phyloP scores from a whole-genome alignment of 1,140 invertebrate species.

The Hydropsyche tenuis region DNA sequence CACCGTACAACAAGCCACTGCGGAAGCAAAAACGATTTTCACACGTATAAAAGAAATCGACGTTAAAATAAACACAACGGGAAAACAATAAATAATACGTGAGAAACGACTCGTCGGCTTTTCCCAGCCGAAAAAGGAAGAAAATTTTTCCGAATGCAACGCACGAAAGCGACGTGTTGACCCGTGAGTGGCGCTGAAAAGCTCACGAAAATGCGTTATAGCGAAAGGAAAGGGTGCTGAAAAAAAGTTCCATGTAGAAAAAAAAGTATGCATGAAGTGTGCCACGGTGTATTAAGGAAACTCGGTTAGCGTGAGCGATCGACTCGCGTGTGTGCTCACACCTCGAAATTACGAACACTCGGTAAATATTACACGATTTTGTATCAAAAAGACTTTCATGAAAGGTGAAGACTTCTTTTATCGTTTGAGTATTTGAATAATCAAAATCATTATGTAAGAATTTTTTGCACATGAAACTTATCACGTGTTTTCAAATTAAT shows the following conservation, averaged over 20 bases:
- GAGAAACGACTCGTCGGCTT: neutral
- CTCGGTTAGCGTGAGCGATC: slow-evolving; percentile 36
- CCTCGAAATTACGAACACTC: neutral
- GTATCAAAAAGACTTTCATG: no score
- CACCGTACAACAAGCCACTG: neutral
- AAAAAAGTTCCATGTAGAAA: slow-evolving; percentile 2
- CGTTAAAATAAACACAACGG: no score
- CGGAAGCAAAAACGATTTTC: slow-evolving; percentile 2
- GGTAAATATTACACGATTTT: no score
- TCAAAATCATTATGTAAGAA: neutral
- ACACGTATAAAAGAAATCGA: neutral
- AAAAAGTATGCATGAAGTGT: slow-evolving; percentile 22
- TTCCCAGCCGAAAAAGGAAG: neutral
- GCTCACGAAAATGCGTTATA: neutral
- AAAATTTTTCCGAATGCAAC: slow-evolving; percentile 16
- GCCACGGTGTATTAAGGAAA: slow-evolving; percentile 32
- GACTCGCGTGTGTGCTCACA: slow-evolving; percentile 24
- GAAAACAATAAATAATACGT: slow-evolving; percentile 10
- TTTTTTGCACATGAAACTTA: no score
- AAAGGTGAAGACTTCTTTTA: neutral
- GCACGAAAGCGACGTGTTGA: slow-evolving; percentile 29
- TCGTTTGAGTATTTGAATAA: neutral
- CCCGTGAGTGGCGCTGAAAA: slow-evolving; percentile 16
- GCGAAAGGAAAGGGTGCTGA: neutral
- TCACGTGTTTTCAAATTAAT: no score